These are phyloP conservation scores for Heliconius nattereri DNA, from an alignment of 1,140 invertebrate genomes.

Conservation along the genomic window DNA sequence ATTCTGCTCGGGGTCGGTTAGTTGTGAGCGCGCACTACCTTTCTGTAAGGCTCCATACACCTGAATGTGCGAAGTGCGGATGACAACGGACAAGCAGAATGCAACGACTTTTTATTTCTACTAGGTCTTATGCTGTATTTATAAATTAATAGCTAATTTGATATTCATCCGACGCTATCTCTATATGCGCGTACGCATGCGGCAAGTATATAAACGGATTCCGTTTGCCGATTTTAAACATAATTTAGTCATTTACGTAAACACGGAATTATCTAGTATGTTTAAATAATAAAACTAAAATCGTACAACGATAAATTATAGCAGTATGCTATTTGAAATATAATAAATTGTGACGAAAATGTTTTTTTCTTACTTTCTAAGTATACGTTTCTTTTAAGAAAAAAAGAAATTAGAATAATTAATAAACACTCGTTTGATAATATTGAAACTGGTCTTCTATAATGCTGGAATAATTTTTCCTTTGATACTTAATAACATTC, in stretches of 20 bases:
- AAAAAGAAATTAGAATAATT: neutral
- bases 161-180: conserved; percentile 46
- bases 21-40: conserved; percentile 56
- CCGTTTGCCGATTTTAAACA: neutral
- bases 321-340: neutral
- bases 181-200: conserved; percentile 36
- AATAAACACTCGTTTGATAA: neutral
- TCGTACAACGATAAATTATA: neutral
- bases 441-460: neutral
- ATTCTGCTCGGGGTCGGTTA: conserved; percentile 21
- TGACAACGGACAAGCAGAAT: conserved; percentile 56
- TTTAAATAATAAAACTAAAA: neutral
- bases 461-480: neutral
- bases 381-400: neutral
- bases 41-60: conserved; percentile 61
- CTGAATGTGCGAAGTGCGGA: conserved; percentile 63
- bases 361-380: neutral
- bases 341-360: neutral
- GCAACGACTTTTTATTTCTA: conserved; percentile 65
- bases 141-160: conserved; percentile 54
- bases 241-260: neutral
- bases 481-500: neutral
- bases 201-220: neutral
- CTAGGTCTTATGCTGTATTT: conserved; percentile 53
- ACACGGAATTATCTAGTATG: neutral